A percentile compares a stretch with the other conserved stretches of the same genome.
phyloP scores from a whole-genome alignment of 2,888 invertebrate species.

The Ashinkailepas kermadecensis region DNA sequence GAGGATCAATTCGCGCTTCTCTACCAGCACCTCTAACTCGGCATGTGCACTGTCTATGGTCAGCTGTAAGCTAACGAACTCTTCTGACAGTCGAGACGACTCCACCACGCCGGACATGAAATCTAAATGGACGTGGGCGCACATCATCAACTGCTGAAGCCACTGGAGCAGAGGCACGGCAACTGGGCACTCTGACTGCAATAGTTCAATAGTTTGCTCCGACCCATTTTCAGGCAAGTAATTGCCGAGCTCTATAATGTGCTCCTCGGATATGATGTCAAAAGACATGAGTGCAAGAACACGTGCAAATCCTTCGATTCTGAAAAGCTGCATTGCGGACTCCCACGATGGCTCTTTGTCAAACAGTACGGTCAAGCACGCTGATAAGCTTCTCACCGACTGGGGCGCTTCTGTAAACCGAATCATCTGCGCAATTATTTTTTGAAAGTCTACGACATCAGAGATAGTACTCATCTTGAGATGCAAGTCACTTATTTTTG shows the following conservation, averaged over 20 bases:
- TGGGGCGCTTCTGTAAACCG: neutral
- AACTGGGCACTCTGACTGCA: neutral
- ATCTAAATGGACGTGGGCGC: neutral
- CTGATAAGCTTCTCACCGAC: neutral
- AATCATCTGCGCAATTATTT: neutral
- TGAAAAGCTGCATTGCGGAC: neutral
- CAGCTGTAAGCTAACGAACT: neutral
- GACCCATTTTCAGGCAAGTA: neutral
- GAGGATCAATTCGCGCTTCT: neutral
- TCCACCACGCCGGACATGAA: neutral
- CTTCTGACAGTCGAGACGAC: neutral
- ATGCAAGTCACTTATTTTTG: neutral
- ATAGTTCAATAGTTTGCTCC: too few species aligned
- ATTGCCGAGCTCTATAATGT: neutral
- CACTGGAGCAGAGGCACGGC: neutral
- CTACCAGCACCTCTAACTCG: neutral
- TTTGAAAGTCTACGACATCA: neutral
- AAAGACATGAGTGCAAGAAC: neutral
- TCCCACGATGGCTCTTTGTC: neutral
- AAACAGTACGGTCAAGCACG: neutral
- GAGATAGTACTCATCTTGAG: neutral
- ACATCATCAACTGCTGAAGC: neutral
- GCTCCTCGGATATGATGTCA: neutral
- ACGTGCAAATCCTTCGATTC: neutral
- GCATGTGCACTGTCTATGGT: neutral